phyloP scores from a whole-genome alignment of 2,888 invertebrate species.

The Drosophila sordidapex region DNA sequence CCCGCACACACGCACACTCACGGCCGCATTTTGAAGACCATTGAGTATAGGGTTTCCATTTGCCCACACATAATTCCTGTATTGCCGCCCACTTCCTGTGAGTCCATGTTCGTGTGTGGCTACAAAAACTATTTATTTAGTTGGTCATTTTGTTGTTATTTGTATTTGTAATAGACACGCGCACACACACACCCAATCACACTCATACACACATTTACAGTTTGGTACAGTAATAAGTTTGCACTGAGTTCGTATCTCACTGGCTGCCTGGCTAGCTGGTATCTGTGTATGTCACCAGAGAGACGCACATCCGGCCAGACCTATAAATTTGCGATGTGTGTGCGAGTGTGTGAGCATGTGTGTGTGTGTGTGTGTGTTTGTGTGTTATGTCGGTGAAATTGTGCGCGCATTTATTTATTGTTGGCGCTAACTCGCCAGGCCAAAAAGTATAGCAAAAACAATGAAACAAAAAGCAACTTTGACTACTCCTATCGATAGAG shows the following conservation, averaged over 20 bases:
- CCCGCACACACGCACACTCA: neutral
- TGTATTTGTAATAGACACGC: slow-evolving; percentile 78
- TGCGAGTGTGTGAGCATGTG: slow-evolving; percentile 6
- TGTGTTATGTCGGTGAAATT: slow-evolving; percentile 48
- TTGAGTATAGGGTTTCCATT: slow-evolving; percentile 58
- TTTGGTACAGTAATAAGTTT: slow-evolving; percentile 46
- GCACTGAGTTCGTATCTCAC: slow-evolving; percentile 49
- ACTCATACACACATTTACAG: slow-evolving; percentile 19
- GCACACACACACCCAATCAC: slow-evolving; percentile 35
- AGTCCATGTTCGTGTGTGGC: slow-evolving; percentile 48
- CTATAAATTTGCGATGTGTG: slow-evolving; percentile 68
- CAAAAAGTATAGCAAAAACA: slow-evolving; percentile 66
- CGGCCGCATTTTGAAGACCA: slow-evolving; percentile 27
- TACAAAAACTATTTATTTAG: slow-evolving; percentile 80
- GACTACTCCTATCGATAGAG: neutral
- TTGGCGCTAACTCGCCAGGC: slow-evolving; percentile 73
- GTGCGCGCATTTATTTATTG: slow-evolving; percentile 76
- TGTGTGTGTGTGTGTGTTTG: slow-evolving; percentile 10
- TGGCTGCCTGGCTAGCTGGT: slow-evolving; percentile 16
- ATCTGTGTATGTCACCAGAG: slow-evolving; percentile 73
- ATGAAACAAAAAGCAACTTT: slow-evolving; percentile 41
- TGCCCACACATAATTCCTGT: slow-evolving; percentile 44
- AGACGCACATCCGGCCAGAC: slow-evolving; percentile 75
- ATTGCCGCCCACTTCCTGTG: slow-evolving; percentile 52
- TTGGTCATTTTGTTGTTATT: slow-evolving; percentile 78